These are phyloP conservation scores for Thera obeliscata DNA, from an alignment of 2,888 invertebrate genomes.

Conservation along the genomic window DNA sequence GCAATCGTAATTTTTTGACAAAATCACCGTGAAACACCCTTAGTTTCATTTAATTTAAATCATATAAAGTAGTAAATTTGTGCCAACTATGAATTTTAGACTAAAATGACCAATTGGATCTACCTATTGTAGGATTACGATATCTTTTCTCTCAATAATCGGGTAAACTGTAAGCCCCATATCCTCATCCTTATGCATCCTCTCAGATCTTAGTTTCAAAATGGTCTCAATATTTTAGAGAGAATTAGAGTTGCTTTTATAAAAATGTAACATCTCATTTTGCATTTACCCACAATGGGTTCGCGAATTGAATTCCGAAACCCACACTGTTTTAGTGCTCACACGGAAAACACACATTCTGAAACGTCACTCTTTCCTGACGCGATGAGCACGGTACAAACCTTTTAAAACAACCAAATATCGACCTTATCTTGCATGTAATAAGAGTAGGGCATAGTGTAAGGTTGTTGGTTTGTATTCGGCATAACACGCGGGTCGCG, in stretches of 20 bases:
- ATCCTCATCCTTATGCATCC: too few species aligned
- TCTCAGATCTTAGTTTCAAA: too few species aligned
- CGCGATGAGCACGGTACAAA: constrained; percentile 27
- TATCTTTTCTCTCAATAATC: too few species aligned
- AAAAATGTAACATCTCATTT: neutral
- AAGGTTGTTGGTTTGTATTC: constrained; percentile 54
- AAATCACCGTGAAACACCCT: too few species aligned
- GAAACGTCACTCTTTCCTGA: constrained; percentile 52
- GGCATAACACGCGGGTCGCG: constrained; percentile 58
- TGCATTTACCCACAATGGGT: neutral
- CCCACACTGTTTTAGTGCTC: constrained; percentile 44
- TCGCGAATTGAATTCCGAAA: constrained; percentile 51
- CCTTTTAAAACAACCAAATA: constrained; percentile 31
- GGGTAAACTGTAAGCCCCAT: too few species aligned
- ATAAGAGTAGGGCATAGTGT: constrained; percentile 38
- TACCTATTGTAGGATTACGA: too few species aligned
- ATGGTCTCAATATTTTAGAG: neutral
- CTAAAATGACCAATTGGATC: too few species aligned
- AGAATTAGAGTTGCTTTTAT: neutral
- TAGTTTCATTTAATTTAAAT: too few species aligned
- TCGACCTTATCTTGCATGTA: constrained; percentile 30
- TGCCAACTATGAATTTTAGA: too few species aligned
- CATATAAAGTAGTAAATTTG: too few species aligned
- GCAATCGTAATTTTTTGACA: too few species aligned
- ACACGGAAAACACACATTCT: constrained; percentile 58